Evolutionary conservation across 2,888 invertebrate species (phyloP), one percentile per base, ranked within the genome.

Genomic region (Onchidella celtica): DNA sequence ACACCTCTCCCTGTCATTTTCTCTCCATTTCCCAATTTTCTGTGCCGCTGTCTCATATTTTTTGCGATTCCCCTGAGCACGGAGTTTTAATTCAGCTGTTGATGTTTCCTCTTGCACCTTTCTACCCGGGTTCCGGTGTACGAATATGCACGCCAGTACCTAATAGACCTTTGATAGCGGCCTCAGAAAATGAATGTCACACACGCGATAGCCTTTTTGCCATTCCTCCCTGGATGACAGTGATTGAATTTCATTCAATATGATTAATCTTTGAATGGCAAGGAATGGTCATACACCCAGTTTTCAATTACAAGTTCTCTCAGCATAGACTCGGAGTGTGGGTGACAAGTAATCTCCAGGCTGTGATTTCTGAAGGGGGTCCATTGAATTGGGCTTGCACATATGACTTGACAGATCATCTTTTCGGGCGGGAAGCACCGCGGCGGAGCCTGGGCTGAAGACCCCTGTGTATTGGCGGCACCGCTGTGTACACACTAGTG

Each of bases 221-320:
- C 57, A 9, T 57, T 34, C 14, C 55, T 74, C 47, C 36, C 29
- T 61, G n/a, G 61, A 36, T 27, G 24, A 0, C 38, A 17, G 61
- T 9, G 61, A n/a, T 34, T 74, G 74, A 24, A 38, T 61, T 73
- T 38, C 36, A 74, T 74, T 61, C 61, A n/a, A 17, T 32, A 38
- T 74, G 74, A 61, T 61, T 32, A 36, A 61, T 61, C 61, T 74
- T 36, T n/a, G 27, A 74, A 61, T 38, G 24, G 38, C 29, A 61
- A 61, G 74, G 27, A 38, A 11, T 24, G 27, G 61, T 74, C 40
- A 61, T 74, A 74, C 61, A 61, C 34, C 27, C 61, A 38, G 38
- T 61, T 74, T 74, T 36, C 74, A 61, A 61, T 74, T 36, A 61
- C 74, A 24, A 1, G 27, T 24, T 59, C 38, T 2, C 17, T 40